Percentiles rank a stretch among this genome's conserved stretches.
These are phyloP conservation scores for Liolophura sinensis DNA, from an alignment of 1,140 invertebrate genomes.

Conservation along the genomic window DNA sequence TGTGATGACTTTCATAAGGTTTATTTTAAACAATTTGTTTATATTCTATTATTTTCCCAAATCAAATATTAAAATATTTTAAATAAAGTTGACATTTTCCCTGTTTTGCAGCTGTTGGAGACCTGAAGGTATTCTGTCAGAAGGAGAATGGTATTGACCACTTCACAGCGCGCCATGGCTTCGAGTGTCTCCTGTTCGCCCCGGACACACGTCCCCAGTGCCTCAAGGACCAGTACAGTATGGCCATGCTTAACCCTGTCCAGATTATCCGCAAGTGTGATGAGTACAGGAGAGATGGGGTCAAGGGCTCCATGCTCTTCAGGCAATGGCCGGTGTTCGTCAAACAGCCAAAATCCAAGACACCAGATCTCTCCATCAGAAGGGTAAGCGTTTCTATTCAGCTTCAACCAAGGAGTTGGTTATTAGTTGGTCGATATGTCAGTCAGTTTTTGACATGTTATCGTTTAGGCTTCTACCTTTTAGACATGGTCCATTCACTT, in stretches of 20 bases:
- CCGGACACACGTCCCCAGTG: slow-evolving; percentile 37
- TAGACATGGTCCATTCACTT: too few relatives aligned
- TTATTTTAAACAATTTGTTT: too few relatives aligned
- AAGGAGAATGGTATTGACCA: slow-evolving; percentile 21
- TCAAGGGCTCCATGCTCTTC: slow-evolving; percentile 38
- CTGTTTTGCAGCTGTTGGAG: slow-evolving; percentile 41
- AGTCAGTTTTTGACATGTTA: neutral
- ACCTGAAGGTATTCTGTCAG: slow-evolving; percentile 38
- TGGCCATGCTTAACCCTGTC: slow-evolving; percentile 40
- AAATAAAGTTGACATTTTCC: slow-evolving; percentile 1
- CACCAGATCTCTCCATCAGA: slow-evolving; percentile 38
- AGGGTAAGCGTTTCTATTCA: slow-evolving; percentile 17
- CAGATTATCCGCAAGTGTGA: slow-evolving; percentile 37
- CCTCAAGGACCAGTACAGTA: slow-evolving; percentile 36
- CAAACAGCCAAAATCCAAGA: slow-evolving; percentile 32
- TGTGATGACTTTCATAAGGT: too few relatives aligned
- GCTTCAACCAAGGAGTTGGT: too few relatives aligned
- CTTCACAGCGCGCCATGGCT: slow-evolving; percentile 42
- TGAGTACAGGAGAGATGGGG: slow-evolving; percentile 44
- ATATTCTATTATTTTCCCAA: too few relatives aligned
- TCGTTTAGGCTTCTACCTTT: neutral
- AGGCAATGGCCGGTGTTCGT: slow-evolving; percentile 47
- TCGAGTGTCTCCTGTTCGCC: slow-evolving; percentile 42
- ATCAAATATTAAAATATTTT: too few relatives aligned
- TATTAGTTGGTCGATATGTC: neutral